These are phyloP conservation scores for Cricetomys ansorgei DNA, from an alignment of 2,113 vertebrate genomes.

Conservation along the genomic window DNA sequence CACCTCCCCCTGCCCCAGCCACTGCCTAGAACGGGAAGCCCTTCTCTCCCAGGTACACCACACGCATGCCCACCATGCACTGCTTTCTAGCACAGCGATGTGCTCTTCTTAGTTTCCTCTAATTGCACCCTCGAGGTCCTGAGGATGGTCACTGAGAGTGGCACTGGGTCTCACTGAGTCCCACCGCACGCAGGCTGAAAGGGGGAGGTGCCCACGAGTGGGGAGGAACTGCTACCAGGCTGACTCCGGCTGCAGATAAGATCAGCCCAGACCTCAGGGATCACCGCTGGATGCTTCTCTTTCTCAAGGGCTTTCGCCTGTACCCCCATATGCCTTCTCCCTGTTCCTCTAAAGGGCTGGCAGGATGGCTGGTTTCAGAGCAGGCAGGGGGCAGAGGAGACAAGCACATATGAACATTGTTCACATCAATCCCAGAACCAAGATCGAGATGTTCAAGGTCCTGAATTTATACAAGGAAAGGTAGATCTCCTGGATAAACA, in stretches of 20 bases:
- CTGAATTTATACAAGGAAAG: neutral
- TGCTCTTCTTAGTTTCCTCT: neutral
- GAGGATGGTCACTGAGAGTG: neutral
- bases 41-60: rapidly evolving
- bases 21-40: rapidly evolving
- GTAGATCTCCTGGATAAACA: neutral
- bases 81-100: neutral
- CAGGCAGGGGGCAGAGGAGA: too few species aligned
- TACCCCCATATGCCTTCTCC: neutral
- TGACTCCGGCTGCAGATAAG: neutral
- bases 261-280: neutral
- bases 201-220: too few species aligned
- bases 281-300: neutral
- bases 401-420: neutral
- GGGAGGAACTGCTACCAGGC: neutral
- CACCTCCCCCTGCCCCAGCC: neutral
- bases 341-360: neutral
- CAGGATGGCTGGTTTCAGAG: neutral
- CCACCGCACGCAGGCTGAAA: neutral
- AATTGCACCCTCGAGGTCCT: neutral
- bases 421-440: neutral
- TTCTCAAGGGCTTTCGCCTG: neutral
- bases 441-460: neutral
- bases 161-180: too few species aligned
- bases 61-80: rapidly evolving